Conservation (phyloP, 1,140 invertebrate species). For the Laupala kohalensis region DNA sequence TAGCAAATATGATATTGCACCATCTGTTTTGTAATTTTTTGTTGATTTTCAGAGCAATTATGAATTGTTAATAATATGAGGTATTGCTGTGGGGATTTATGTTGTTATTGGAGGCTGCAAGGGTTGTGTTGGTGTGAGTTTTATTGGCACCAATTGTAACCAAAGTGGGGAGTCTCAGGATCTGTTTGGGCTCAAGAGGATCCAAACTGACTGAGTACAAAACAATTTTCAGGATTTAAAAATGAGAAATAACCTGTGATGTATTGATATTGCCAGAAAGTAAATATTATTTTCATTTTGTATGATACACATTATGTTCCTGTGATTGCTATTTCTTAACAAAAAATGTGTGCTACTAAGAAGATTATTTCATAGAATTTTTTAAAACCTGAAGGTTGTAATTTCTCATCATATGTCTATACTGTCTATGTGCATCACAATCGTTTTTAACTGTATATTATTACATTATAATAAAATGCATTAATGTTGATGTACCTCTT, state of each 20-base stretch:
- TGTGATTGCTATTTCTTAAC: not conserved
- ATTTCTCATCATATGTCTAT: constrained; percentile 8
- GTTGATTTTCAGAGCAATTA: not conserved
- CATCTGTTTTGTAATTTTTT: no score
- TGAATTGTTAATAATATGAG: not conserved
- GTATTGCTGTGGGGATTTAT: not conserved
- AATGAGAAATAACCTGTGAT: constrained; percentile 1
- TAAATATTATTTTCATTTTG: constrained; percentile 2
- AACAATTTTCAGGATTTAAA: constrained; percentile 11
- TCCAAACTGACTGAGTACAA: constrained; percentile 7
- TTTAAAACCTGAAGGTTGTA: constrained; percentile 11
- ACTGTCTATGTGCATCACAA: constrained; percentile 8
- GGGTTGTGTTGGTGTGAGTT: not conserved
- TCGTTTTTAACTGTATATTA: constrained; percentile 8
- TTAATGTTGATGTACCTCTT: no score
- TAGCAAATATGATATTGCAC: not conserved
- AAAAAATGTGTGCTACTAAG: not conserved
- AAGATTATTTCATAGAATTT: not conserved
- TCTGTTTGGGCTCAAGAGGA: not conserved
- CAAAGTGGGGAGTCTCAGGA: not conserved
- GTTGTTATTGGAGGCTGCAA: not conserved
- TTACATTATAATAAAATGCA: not conserved
- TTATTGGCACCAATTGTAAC: not conserved
- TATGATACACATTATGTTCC: not conserved
- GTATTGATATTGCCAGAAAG: not conserved